Evolutionary conservation across 2,888 invertebrate genomes (phyloP).

Genomic region (Alloscopus bannaensis): DNA sequence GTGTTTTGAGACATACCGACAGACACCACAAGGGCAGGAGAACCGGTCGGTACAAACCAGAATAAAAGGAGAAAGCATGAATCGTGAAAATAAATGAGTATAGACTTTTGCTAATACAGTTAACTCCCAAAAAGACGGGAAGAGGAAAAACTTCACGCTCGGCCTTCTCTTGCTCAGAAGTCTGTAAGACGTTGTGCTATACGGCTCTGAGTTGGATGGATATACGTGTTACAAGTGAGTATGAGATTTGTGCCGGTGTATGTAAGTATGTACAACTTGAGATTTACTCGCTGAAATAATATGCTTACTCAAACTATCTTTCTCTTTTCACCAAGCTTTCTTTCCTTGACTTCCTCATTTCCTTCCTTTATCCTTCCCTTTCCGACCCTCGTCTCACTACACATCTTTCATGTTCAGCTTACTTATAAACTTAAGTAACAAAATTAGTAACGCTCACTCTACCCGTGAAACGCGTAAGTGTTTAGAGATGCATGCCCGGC

Average conservation of each 20-base stretch:
- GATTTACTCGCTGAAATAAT: conserved; percentile 47
- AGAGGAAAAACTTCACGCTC: background rate
- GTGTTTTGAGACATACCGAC: too few relatives aligned
- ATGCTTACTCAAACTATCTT: conserved; percentile 45
- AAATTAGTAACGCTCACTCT: conserved; percentile 45
- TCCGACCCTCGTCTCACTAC: conserved; percentile 18
- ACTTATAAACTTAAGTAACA: conserved; percentile 38
- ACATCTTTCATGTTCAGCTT: conserved; percentile 29
- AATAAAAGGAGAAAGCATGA: conserved; percentile 32
- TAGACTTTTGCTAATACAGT: conserved; percentile 18
- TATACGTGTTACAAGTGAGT: background rate
- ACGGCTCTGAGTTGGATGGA: background rate
- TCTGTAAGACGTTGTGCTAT: too few relatives aligned
- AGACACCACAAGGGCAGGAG: too few relatives aligned
- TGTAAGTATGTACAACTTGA: conserved; percentile 27
- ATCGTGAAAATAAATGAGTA: conserved; percentile 33
- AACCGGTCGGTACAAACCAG: too few relatives aligned
- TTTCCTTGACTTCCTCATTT: conserved; percentile 40
- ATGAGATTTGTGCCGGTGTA: conserved; percentile 18
- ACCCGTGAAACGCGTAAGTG: conserved; percentile 24
- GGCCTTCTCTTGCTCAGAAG: background rate
- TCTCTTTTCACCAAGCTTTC: conserved; percentile 19
- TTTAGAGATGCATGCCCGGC: too few relatives aligned
- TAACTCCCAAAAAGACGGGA: conserved; percentile 11
- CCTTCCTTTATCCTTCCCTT: conserved; percentile 37